A percentile compares a stretch with the other conserved stretches of the same genome.
Conservation (phyloP, 2,113 vertebrate genomes). For the Furnarius figulus region DNA sequence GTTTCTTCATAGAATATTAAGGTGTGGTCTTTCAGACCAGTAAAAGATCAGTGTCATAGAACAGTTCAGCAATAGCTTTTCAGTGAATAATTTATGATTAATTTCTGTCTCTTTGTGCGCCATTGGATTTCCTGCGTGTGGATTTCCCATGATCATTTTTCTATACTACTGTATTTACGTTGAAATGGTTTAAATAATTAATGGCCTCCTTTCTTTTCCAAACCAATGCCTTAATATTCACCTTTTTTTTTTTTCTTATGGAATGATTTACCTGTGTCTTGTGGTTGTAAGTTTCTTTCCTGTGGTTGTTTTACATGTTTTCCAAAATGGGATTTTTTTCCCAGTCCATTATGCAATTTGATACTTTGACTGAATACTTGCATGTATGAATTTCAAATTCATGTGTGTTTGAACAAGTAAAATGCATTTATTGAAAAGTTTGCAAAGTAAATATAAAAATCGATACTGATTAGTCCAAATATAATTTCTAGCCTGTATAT, state of each 20-base stretch:
- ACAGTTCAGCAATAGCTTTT: neutral
- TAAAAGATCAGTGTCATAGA: neutral
- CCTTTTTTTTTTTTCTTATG: neutral
- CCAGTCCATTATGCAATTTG: neutral
- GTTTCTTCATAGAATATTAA: neutral
- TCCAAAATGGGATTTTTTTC: neutral
- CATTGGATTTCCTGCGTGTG: neutral
- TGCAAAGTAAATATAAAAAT: slow-evolving; percentile 27
- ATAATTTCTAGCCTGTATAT: slow-evolving; percentile 19
- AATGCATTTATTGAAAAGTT: slow-evolving; percentile 5
- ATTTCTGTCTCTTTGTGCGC: neutral
- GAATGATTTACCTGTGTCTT: neutral
- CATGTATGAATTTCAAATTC: neutral
- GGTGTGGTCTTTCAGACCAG: neutral
- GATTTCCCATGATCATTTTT: neutral
- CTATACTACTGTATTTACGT: neutral
- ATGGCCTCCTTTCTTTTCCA: neutral
- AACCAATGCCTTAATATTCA: neutral
- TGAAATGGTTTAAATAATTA: neutral
- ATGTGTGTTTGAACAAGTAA: neutral
- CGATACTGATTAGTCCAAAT: slow-evolving; percentile 26
- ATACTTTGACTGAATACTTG: neutral
- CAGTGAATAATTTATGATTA: neutral
- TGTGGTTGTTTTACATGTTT: neutral
- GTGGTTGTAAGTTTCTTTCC: neutral